Conservation (phyloP, 2,888 invertebrate species). For the Ischnus inquisitorius region DNA sequence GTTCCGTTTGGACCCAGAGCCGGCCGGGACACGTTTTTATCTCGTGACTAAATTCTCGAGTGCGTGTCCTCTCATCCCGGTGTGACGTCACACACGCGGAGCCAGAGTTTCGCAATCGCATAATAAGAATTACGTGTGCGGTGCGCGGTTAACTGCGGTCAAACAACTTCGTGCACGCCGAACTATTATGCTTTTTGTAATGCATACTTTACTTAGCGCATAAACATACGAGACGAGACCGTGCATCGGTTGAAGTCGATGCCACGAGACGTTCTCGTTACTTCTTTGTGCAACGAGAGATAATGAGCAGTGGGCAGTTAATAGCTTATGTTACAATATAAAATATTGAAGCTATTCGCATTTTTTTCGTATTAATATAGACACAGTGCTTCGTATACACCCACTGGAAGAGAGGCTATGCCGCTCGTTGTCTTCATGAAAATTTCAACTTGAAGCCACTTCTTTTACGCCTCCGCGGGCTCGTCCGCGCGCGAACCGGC, state of each 20-base stretch:
- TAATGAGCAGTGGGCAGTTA: slow-evolving; percentile 34
- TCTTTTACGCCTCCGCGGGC: slow-evolving; percentile 27
- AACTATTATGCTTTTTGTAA: neutral
- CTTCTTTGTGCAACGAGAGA: slow-evolving; percentile 5
- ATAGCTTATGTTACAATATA: neutral
- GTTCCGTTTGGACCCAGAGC: neutral
- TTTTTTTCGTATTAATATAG: neutral
- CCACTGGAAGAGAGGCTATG: neutral
- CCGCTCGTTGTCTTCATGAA: neutral
- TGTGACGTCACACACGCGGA: slow-evolving; percentile 29
- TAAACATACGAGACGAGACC: neutral
- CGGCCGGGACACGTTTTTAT: slow-evolving; percentile 28
- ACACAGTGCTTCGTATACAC: neutral
- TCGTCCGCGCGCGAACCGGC: slow-evolving; percentile 40
- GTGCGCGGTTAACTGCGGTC: slow-evolving; percentile 43
- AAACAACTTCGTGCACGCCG: slow-evolving; percentile 8
- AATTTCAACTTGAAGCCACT: neutral
- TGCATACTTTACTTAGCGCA: neutral
- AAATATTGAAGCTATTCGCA: neutral
- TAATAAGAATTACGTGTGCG: slow-evolving; percentile 32
- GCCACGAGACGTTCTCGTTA: slow-evolving; percentile 24
- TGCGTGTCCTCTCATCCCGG: neutral
- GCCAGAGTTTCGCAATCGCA: slow-evolving; percentile 39
- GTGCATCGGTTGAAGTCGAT: neutral
- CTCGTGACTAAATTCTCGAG: slow-evolving; percentile 44